Base-by-base conservation (phyloP, 2,113 vertebrate genomes). In the Haplochromis burtoni region DNA sequence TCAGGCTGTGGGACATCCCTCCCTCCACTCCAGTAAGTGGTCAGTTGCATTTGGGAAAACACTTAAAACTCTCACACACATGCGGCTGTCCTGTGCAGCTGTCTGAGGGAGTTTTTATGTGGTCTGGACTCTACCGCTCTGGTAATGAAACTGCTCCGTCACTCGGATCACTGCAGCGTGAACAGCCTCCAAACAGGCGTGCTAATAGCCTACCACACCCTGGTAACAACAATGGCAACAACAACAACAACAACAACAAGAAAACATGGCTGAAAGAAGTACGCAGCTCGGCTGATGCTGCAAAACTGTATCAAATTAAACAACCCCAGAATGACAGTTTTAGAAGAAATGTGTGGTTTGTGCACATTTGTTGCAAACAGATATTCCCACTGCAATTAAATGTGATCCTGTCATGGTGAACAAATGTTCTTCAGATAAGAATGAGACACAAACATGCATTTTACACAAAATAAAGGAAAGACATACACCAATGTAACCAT, bases 101-200 rank as follows among this genome's bases (percentile, higher is more conserved):
- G 38, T 68, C 47, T 33, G 83, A 55, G 73, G 73, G 84, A 21
- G 11, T 57, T 88, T 92, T 90, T 82, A 84, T 71, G 45, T 17
- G 29, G 35, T 76, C 73, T 66, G 68, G 42, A 53, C 83, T 26
- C 55, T 16, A 63, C 38, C n/a, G 40, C 49, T 83, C 80, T 7
- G 45, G 10, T 91, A 92, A 91, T 92, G 71, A 91, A 93, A 93
- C 84, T 13, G 33, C 82, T 91, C 89, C 42, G 5, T 86, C 85
- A 88, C 53, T 55, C 5, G 24, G 66, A 45, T 85, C 80, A 38
- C 57, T 42, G 63, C 88, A 80, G 51, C 14, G 13, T 33, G 31
- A 90, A 49, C 3, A 33, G n/a, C 47, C 45, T 84, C 63, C 57
- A 81, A 59, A 84, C 14, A 10, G 17, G 53, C 13, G 1, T 81